Conservation (phyloP, 2,797 vertebrate species). For the Acridotheres tristis region DNA sequence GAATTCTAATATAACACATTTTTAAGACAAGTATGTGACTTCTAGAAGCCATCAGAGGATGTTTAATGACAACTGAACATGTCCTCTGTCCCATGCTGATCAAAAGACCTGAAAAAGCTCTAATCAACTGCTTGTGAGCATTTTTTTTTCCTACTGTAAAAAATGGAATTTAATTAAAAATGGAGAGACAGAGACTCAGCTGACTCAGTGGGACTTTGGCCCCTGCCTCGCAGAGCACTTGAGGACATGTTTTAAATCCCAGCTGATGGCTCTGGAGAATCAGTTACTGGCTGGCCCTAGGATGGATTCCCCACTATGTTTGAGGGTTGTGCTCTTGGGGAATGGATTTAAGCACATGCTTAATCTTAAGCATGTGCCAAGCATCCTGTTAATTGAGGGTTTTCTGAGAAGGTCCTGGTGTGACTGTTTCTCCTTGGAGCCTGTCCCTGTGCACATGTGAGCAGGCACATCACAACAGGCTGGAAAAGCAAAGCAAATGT, state of each 20-base stretch:
- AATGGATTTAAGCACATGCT: not conserved
- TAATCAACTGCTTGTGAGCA: not conserved
- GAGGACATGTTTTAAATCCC: not conserved
- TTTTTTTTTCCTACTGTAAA: not conserved
- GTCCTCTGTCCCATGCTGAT: not conserved
- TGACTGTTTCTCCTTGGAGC: slow-evolving; percentile 8
- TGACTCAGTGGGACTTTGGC: slow-evolving; percentile 19
- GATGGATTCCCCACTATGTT: not conserved
- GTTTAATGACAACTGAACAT: not conserved
- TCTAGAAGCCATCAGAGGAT: not conserved
- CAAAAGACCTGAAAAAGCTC: not conserved
- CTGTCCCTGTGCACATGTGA: not conserved
- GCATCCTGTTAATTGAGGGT: not conserved
- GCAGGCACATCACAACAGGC: not conserved
- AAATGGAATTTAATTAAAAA: slow-evolving; percentile 29
- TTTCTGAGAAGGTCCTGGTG: slow-evolving; percentile 10
- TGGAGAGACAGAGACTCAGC: not conserved
- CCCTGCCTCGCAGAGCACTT: not conserved
- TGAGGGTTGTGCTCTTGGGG: not conserved
- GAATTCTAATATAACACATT: not conserved
- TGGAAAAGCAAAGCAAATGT: slow-evolving; percentile 7
- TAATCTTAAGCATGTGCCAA: not conserved
- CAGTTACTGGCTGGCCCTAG: not conserved
- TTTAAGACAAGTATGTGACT: not conserved
- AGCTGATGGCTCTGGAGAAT: not conserved